Evolutionary conservation across 2,113 vertebrate genomes (phyloP).

Genomic region (Antechinus stuartii): DNA sequence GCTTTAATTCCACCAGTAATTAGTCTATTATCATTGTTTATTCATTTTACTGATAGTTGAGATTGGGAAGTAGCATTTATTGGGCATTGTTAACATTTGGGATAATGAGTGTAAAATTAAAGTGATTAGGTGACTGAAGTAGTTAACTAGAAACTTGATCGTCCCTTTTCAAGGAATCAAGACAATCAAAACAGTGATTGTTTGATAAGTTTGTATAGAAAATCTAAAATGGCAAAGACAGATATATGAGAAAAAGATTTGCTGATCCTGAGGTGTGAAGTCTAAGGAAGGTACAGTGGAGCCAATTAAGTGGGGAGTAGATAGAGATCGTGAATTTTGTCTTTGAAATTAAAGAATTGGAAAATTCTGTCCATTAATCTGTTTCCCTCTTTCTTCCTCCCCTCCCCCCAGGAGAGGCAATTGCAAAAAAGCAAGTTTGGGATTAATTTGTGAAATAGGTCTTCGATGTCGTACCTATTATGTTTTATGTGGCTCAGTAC

Average conservation of each 20-base stretch:
- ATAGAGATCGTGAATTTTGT: background rate
- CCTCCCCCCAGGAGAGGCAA: slow-evolving; percentile 92
- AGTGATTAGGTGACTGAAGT: background rate
- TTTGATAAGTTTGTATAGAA: slow-evolving; percentile 21
- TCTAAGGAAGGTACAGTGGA: background rate
- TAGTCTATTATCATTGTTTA: background rate
- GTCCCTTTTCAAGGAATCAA: background rate
- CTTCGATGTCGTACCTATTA: slow-evolving; percentile 95
- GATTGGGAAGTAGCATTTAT: background rate
- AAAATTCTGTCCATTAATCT: background rate
- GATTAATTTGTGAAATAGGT: slow-evolving; percentile 96
- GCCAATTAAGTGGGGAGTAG: background rate
- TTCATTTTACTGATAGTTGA: background rate
- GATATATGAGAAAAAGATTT: background rate
- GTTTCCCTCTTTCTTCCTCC: background rate
- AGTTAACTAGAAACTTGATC: background rate
- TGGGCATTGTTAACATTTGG: background rate
- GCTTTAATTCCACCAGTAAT: background rate
- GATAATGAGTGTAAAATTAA: background rate
- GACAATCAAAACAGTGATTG: background rate
- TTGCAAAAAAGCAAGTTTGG: slow-evolving; percentile 95
- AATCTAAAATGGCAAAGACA: background rate
- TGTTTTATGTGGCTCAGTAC: slow-evolving; percentile 95
- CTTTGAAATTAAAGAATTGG: background rate
- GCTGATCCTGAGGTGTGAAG: background rate